A percentile compares a stretch with the other conserved stretches of the same genome.
Conservation (phyloP, 2,888 invertebrate species). For the Penaeus monodon region DNA sequence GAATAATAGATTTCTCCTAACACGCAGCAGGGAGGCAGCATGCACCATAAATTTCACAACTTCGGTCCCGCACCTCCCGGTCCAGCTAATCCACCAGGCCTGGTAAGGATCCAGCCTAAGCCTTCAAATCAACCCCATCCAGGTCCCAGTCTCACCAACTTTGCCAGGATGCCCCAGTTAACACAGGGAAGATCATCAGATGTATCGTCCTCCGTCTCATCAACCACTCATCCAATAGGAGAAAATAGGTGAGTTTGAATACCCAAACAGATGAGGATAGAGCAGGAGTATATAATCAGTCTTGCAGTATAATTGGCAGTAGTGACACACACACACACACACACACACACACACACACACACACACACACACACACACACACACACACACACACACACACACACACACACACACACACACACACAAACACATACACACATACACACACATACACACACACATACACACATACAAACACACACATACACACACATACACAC, state of each 20-base stretch:
- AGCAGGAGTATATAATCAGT: background rate
- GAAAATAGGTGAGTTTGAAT: conserved; percentile 51
- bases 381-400: too few relatives aligned
- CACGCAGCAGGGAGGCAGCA: conserved; percentile 34
- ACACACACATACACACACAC: too few relatives aligned
- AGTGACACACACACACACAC: too few relatives aligned
- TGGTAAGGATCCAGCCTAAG: conserved; percentile 65
- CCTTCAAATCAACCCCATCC: conserved; percentile 47
- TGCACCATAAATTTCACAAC: conserved; percentile 63
- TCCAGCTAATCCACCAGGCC: conserved; percentile 62
- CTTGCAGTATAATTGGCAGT: background rate
- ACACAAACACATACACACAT: too few relatives aligned
- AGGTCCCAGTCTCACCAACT: conserved; percentile 45
- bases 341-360: too few relatives aligned
- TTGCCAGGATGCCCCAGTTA: conserved; percentile 59
- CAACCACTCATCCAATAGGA: conserved; percentile 63
- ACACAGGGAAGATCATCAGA: conserved; percentile 57
- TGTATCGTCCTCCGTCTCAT: conserved; percentile 62
- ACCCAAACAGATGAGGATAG: background rate
- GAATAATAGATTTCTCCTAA: background rate
- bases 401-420: too few relatives aligned
- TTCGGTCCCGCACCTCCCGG: conserved; percentile 62
- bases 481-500: too few relatives aligned
- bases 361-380: too few relatives aligned
- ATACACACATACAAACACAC: too few relatives aligned